Evolutionary conservation across 2,113 vertebrate species (phyloP), one percentile per base, ranked within the genome.

Genomic region (Protobothrops flavoviridis): DNA sequence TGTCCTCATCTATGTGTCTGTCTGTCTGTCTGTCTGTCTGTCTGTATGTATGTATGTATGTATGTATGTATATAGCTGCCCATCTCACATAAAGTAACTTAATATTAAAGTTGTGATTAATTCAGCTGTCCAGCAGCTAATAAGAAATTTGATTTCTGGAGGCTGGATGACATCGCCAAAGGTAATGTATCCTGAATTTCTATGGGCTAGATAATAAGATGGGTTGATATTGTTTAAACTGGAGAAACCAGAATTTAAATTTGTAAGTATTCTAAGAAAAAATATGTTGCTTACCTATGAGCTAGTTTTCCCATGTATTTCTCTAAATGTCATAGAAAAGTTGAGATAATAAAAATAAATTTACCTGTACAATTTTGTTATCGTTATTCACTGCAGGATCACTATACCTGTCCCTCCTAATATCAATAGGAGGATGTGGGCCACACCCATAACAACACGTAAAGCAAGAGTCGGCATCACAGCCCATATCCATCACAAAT

Each of bases 401-500:
- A 39, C 95, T 94, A 91, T 97, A 96, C 61, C 96, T 94, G 94
- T 93, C 95, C n/a, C 96, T 93, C 17, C 94, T 97, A 52, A 94
- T 92, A 21, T 97, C 97, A 57, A 98, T 91, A 0, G 96, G 94
- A 50, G 98, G 98, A 90, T 99, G 99, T 33, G 97, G 97, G 69
- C 94, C 96, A 0, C 95, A 97, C 91, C 99, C 98, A 0, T 99
- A 98, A 15, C 95, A 92, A 94, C 99, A 99, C 0, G 96, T 96
- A 95, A 99, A 99, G 96, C 99, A 99, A 91, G 98, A 97, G 6
- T 93, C 91, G 48, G 97, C 98, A 0, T 99, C 96, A 61, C 98
- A 99, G 91, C 99, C 99, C 12, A 98, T 97, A 96, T 99, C 98
- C 97, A 99, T 96, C 91, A 99, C 97, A 93, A 98, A 98, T 92